Conservation (phyloP, 2,797 vertebrate species). For the Remorina albescens region DNA sequence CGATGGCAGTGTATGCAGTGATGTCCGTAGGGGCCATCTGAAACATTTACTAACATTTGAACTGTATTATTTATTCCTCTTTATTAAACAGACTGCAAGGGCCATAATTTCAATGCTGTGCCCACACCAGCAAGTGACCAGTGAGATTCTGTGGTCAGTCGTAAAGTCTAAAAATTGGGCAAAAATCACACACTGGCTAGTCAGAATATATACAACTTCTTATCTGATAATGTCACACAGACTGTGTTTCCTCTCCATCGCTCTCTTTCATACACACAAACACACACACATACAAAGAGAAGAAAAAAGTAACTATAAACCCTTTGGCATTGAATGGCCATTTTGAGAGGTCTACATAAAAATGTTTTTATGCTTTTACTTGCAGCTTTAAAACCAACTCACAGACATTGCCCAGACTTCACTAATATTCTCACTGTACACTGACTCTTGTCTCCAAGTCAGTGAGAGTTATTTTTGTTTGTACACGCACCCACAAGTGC, state of each 20-base stretch:
- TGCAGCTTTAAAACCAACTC: not conserved
- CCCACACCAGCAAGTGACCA: not conserved
- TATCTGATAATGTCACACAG: constrained; percentile 9
- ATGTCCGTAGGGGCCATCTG: not conserved
- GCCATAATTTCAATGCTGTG: not conserved
- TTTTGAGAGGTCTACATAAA: constrained; percentile 2
- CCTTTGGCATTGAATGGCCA: not conserved
- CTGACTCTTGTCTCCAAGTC: not conserved
- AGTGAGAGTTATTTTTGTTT: not conserved
- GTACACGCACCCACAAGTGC: not conserved
- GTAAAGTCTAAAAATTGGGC: not conserved
- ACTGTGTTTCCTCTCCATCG: not conserved
- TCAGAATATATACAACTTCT: not conserved
- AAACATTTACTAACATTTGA: constrained; percentile 63
- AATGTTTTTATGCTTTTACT: not conserved
- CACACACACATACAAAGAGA: not conserved
- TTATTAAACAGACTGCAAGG: constrained; percentile 56
- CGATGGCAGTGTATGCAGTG: constrained; percentile 61
- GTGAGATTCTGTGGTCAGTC: not conserved
- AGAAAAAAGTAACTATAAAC: constrained; percentile 10
- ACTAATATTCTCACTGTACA: not conserved
- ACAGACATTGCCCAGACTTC: not conserved
- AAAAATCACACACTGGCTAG: not conserved
- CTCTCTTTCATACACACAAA: not conserved
- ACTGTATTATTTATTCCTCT: constrained; percentile 27